phyloP scores from a whole-genome alignment of 2,797 vertebrate species.

The Enteromius viviparus region DNA sequence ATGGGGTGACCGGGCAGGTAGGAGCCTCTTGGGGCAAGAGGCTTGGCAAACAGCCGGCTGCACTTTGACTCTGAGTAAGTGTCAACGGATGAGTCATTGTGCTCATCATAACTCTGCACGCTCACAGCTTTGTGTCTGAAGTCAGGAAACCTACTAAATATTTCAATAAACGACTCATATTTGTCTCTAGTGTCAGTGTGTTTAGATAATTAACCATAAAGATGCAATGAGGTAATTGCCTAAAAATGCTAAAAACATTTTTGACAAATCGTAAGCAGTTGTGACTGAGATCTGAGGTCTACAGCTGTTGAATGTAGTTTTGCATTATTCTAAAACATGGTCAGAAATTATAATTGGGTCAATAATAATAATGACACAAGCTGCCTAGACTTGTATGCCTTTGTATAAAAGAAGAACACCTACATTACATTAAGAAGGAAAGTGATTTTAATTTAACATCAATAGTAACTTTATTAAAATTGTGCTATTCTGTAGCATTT shows the following conservation, averaged over 20 bases:
- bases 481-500: neutral
- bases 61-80: slow-evolving; percentile 35
- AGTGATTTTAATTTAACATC: neutral
- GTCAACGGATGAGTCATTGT: slow-evolving; percentile 20
- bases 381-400: neutral
- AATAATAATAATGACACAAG: too few species aligned
- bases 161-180: neutral
- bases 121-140: neutral
- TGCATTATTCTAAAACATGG: neutral
- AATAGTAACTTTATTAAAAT: neutral
- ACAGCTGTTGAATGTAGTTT: neutral
- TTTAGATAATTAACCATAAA: neutral
- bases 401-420: neutral
- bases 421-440: neutral
- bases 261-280: neutral
- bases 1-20: slow-evolving; percentile 59
- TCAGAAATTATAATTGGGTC: neutral
- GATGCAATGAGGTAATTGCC: neutral
- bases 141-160: slow-evolving; percentile 4
- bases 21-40: slow-evolving; percentile 47
- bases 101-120: slow-evolving; percentile 19
- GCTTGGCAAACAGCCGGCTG: slow-evolving; percentile 45
- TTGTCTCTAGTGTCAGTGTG: slow-evolving; percentile 1
- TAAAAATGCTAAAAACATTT: neutral
- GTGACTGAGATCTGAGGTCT: neutral